Evolutionary conservation across 2,113 vertebrate species (phyloP).

Genomic region (Tychaedon coryphoeus): DNA sequence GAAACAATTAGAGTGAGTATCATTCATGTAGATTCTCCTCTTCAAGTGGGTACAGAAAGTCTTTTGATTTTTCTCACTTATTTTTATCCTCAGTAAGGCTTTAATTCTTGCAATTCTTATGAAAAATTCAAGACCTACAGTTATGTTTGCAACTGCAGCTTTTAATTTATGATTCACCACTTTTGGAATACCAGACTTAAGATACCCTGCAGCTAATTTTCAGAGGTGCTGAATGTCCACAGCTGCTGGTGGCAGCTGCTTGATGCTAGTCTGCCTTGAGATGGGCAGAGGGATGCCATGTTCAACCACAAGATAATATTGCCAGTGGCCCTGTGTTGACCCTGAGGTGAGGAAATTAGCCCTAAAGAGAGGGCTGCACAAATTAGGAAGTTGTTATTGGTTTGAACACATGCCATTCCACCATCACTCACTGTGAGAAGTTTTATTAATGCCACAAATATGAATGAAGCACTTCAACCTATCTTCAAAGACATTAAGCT

Average conservation of each 20-base stretch:
- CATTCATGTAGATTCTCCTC: not conserved
- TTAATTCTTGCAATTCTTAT: slow-evolving; percentile 19
- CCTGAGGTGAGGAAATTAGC: not conserved
- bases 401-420: not conserved
- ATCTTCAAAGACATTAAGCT: slow-evolving; percentile 4
- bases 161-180: slow-evolving; percentile 5
- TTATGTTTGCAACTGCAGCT: not conserved
- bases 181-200: not conserved
- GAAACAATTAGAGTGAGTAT: not conserved
- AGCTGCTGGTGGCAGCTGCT: slow-evolving; percentile 4
- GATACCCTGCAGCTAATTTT: slow-evolving; percentile 18
- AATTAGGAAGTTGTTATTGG: not conserved
- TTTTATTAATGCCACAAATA: slow-evolving; percentile 9
- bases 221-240: slow-evolving; percentile 8
- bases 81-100: not conserved
- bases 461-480: not conserved
- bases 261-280: not conserved
- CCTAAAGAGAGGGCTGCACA: not conserved
- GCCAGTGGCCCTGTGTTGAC: not conserved
- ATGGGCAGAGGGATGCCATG: not conserved
- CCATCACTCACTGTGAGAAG: not conserved
- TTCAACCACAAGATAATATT: not conserved
- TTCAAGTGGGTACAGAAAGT: not conserved
- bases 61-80: slow-evolving; percentile 14
- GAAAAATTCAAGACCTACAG: slow-evolving; percentile 20